Base-by-base conservation (phyloP, 2,888 invertebrate species). In the Buathra laborator region DNA sequence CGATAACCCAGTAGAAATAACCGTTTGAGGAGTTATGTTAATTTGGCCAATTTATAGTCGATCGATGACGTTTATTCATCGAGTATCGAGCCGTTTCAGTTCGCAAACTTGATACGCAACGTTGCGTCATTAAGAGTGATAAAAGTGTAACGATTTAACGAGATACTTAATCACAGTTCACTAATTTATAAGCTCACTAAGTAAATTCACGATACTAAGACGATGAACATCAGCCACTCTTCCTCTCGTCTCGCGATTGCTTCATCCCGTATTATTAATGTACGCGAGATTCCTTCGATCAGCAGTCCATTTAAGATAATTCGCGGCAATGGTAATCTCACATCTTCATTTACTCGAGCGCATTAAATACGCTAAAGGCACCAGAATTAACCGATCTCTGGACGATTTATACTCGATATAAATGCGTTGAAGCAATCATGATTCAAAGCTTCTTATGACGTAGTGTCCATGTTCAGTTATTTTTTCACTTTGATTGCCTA, bases 341-440 rank as follows among this genome's bases (percentile, higher is more conserved):
- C 3, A 48, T 10, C 10, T 44, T 0, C 51, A 6, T 19, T n/a
- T 46, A 46, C 19, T 29, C 51, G 51, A 6, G 43, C 64, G n/a
- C 76, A 48, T 67, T 67, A 37, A 37, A 76, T 53, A 51, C 43
- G 12, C 37, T 66, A 66, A 76, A 76, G 24, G 24, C 24, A 24
- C 24, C 24, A 24, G 24, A 24, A 24, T 24, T 66, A 53, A 19
- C 37, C 37, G 29, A 29, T 14, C 9, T 62, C 29, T 32, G 12
- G 48, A 2, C 64, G 37, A 43, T 37, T 48, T 3, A 14, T 48
- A 48, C 4, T 48, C 48, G 10, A 10, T 48, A 48, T 9, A 10
- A 48, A 48, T 14, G 2, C 0, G 14, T 3, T 24, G 24, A 16
- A 29, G 37, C 7, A 4, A 37, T 37, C 37, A 37, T 9, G 37